Conservation (phyloP, 2,113 vertebrate genomes). For the Mystacornis crossleyi region DNA sequence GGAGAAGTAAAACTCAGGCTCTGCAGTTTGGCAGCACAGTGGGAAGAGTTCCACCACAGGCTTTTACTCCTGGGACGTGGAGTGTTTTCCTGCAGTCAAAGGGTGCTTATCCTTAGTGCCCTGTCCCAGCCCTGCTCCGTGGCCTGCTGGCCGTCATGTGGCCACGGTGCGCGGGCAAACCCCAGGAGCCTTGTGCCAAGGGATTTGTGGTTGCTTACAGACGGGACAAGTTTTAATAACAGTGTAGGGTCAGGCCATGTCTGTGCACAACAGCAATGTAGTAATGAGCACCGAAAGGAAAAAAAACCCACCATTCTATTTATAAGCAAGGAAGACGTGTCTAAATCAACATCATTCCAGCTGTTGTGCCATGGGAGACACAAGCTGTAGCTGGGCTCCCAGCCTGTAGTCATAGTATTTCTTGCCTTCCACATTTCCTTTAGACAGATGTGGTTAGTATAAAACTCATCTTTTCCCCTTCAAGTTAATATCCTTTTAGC, state of each 20-base stretch:
- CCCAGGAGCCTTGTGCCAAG: background rate
- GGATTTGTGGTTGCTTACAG: background rate
- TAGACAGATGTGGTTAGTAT: background rate
- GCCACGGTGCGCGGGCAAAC: accelerated
- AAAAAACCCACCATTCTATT: background rate
- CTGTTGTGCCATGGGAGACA: background rate
- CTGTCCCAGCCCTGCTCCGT: background rate
- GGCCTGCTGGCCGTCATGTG: accelerated
- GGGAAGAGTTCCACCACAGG: background rate
- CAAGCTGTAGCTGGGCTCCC: background rate
- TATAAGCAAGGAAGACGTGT: background rate
- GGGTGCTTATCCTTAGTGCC: background rate
- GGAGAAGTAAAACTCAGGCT: background rate
- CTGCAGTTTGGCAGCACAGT: background rate
- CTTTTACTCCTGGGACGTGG: background rate
- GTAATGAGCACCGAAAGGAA: background rate
- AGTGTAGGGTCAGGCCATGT: background rate
- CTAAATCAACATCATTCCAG: background rate
- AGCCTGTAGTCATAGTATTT: background rate
- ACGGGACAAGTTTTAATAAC: background rate
- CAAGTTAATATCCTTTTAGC: background rate
- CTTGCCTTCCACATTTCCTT: background rate
- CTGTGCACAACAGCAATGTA: background rate
- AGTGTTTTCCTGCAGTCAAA: background rate
- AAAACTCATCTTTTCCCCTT: slow-evolving; percentile 11